Percentiles rank a stretch among this genome's conserved stretches.
Evolutionary conservation across 2,797 vertebrate genomes (phyloP).

Genomic region (Rhadinocentrus ornatus): DNA sequence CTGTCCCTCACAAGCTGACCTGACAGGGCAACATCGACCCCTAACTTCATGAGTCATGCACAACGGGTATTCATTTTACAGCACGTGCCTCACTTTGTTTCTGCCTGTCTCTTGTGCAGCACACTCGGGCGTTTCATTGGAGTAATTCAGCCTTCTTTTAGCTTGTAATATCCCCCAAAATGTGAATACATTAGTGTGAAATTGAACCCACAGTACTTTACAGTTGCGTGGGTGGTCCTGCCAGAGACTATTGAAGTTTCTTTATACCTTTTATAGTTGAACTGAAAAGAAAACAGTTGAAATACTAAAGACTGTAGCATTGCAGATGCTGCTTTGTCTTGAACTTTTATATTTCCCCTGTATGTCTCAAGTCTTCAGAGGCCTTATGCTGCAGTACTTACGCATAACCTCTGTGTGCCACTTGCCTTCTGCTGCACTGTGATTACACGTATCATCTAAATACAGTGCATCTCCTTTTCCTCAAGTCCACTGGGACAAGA

Average conservation of each 20-base stretch:
- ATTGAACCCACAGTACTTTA: slow-evolving; percentile 8
- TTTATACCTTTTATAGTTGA: not conserved
- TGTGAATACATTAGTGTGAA: slow-evolving; percentile 8
- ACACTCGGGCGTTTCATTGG: slow-evolving; percentile 6
- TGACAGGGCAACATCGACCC: slow-evolving; percentile 66
- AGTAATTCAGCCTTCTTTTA: not conserved
- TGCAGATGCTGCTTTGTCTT: slow-evolving; percentile 53
- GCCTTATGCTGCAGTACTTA: slow-evolving; percentile 68
- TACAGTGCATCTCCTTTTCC: slow-evolving; percentile 37
- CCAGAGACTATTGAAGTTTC: slow-evolving; percentile 4
- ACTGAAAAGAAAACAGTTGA: slow-evolving; percentile 12
- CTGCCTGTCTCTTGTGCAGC: slow-evolving; percentile 30
- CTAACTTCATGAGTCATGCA: slow-evolving; percentile 78
- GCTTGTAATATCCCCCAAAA: slow-evolving; percentile 5
- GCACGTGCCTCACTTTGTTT: slow-evolving; percentile 38
- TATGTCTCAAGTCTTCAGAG: slow-evolving; percentile 48
- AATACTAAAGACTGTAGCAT: slow-evolving; percentile 23
- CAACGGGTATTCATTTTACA: slow-evolving; percentile 33
- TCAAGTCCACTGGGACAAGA: slow-evolving; percentile 9
- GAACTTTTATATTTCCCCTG: slow-evolving; percentile 15
- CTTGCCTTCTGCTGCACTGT: slow-evolving; percentile 53
- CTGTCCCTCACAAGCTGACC: slow-evolving; percentile 72
- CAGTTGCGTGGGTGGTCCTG: not conserved
- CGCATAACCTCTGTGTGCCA: slow-evolving; percentile 46
- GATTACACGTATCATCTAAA: slow-evolving; percentile 66